Conservation (phyloP, 2,797 vertebrate genomes). For the Gadopsis bispinosus region DNA sequence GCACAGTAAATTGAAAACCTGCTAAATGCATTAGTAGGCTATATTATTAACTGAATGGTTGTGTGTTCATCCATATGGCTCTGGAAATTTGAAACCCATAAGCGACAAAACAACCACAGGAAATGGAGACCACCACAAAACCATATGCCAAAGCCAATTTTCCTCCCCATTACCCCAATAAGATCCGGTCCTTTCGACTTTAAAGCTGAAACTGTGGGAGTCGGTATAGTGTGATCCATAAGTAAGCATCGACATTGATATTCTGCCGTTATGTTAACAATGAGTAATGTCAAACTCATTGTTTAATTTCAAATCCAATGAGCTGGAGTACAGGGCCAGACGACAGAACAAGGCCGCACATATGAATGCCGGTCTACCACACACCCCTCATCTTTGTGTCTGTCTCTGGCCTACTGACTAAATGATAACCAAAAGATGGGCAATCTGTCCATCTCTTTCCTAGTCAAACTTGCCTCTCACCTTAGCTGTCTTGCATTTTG, state of each 20-base stretch:
- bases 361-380: background rate
- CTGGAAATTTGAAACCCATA: conserved; percentile 54
- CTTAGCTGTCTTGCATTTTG: background rate
- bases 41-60: conserved; percentile 15
- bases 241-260: background rate
- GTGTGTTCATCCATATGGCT: conserved; percentile 38
- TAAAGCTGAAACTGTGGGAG: background rate
- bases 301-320: background rate
- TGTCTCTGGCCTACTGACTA: background rate
- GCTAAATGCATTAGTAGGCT: conserved; percentile 62
- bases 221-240: background rate
- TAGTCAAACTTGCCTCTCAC: background rate
- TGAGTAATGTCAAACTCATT: background rate
- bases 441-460: background rate
- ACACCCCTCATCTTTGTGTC: background rate
- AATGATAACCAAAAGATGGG: background rate
- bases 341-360: background rate
- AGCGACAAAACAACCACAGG: conserved; percentile 39
- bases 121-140: conserved; percentile 25
- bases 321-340: background rate
- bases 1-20: conserved; percentile 57
- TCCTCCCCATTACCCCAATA: background rate
- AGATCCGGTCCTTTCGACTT: background rate
- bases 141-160: conserved; percentile 14
- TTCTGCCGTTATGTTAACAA: background rate